Evolutionary conservation across 2,113 vertebrate genomes (phyloP).

Genomic region (Campylorhamphus procurvoides): DNA sequence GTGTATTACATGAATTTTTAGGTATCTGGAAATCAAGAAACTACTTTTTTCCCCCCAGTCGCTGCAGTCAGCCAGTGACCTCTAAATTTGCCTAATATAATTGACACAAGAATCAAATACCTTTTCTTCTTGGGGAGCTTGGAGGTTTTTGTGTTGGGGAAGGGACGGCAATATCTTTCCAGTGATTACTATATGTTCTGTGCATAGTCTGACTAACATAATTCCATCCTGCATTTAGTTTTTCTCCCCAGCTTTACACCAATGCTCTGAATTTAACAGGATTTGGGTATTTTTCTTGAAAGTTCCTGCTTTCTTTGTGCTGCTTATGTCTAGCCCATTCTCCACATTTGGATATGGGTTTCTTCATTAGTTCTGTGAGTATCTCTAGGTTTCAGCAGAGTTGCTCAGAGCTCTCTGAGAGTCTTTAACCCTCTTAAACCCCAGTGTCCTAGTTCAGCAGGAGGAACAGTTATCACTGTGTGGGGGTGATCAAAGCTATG

Average conservation of each 20-base stretch:
- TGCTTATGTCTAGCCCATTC: not conserved
- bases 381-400: not conserved
- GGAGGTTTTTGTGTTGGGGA: not conserved
- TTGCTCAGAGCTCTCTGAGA: not conserved
- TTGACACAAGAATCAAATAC: not conserved
- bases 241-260: not conserved
- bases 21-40: not conserved
- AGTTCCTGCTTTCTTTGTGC: not conserved
- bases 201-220: not conserved
- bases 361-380: not conserved
- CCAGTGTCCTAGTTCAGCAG: no score
- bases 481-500: no score
- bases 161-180: not conserved
- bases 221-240: not conserved
- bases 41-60: not conserved
- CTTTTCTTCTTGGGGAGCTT: not conserved
- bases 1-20: not conserved
- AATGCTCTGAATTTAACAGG: not conserved
- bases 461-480: no score
- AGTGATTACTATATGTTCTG: not conserved
- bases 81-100: not conserved
- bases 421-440: not conserved
- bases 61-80: not conserved
- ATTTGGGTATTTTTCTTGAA: not conserved
- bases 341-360: not conserved